phyloP scores from a whole-genome alignment of 2,888 invertebrate genomes.

The Noctua janthe region DNA sequence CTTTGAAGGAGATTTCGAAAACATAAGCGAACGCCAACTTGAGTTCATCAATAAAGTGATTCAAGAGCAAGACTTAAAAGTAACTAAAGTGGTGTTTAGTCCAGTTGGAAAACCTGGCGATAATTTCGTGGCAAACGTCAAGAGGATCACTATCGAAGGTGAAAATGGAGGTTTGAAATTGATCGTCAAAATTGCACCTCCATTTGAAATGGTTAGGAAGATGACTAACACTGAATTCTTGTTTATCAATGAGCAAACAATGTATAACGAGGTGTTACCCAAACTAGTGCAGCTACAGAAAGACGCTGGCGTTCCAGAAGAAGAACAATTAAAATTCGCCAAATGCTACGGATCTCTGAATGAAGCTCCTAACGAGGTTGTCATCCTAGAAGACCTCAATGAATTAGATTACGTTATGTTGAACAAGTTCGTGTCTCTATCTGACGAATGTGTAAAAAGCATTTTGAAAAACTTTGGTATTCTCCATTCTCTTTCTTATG shows the following conservation, averaged over 20 bases:
- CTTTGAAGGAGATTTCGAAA: constrained; percentile 70
- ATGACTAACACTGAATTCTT: constrained; percentile 54
- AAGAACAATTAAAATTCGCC: constrained; percentile 70
- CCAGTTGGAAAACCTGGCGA: constrained; percentile 73
- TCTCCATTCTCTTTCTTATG: constrained; percentile 77
- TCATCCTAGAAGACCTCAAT: constrained; percentile 77
- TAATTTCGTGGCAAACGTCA: constrained; percentile 70
- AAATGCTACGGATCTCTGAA: constrained; percentile 72
- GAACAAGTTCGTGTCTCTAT: constrained; percentile 71
- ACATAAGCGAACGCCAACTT: constrained; percentile 66
- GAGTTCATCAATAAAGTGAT: constrained; percentile 72
- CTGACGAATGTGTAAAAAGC: constrained; percentile 69
- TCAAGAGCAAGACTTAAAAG: constrained; percentile 67
- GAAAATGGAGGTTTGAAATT: constrained; percentile 65
- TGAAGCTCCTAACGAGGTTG: constrained; percentile 71
- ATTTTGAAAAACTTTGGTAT: constrained; percentile 75
- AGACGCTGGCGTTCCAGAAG: constrained; percentile 68
- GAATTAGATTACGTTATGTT: constrained; percentile 70
- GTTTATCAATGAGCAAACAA: constrained; percentile 73
- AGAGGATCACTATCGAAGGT: constrained; percentile 66
- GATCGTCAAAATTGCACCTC: constrained; percentile 75
- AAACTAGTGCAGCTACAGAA: constrained; percentile 71
- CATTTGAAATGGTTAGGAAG: constrained; percentile 58
- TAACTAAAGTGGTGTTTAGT: constrained; percentile 66
- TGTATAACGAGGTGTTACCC: constrained; percentile 74